These are phyloP conservation scores for Toxotes lorentzi DNA, from an alignment of 2,797 vertebrate genomes.

Conservation along the genomic window DNA sequence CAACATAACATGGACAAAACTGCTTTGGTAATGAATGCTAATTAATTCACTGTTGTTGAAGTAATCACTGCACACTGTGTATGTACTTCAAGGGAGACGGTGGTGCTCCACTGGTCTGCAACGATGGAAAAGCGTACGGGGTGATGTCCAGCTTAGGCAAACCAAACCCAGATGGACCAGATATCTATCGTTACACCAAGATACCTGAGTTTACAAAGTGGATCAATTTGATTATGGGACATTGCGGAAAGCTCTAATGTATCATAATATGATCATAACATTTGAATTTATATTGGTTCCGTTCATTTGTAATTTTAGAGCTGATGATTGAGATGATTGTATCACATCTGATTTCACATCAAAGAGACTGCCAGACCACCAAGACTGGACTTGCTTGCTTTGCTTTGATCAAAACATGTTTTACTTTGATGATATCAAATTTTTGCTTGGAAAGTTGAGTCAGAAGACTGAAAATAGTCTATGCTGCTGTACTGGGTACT, in stretches of 20 bases:
- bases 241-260: background rate
- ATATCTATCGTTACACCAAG: constrained; percentile 57
- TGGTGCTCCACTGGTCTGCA: constrained; percentile 83
- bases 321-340: background rate
- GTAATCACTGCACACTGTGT: background rate
- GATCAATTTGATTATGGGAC: constrained; percentile 49
- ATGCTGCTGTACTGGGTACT: no score
- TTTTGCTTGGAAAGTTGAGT: background rate
- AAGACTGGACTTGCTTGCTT: background rate
- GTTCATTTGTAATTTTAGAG: background rate
- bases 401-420: background rate
- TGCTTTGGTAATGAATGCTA: background rate
- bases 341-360: background rate
- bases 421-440: background rate
- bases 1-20: background rate
- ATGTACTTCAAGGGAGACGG: constrained; percentile 80
- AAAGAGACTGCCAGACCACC: background rate
- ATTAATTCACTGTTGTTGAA: background rate
- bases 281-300: background rate
- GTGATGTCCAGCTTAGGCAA: constrained; percentile 61
- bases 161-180: rapidly evolving
- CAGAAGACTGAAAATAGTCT: no score
- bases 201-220: constrained; percentile 67
- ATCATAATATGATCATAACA: no score
- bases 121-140: constrained; percentile 64